Evolutionary conservation across 2,797 vertebrate species (phyloP).

Genomic region (Muraenolepis orangiensis): DNA sequence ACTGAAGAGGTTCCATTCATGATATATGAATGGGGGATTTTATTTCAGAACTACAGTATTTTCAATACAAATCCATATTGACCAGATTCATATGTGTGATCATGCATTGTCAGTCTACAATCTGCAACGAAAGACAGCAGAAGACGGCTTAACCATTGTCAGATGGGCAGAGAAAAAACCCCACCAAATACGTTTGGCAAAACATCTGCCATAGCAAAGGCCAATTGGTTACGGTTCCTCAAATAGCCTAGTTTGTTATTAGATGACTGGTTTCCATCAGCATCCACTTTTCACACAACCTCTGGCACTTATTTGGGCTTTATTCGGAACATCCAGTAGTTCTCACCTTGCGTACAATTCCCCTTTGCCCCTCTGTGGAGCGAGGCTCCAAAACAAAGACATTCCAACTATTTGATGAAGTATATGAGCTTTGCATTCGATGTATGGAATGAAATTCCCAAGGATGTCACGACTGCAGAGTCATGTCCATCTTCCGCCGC

Average conservation of each 20-base stretch:
- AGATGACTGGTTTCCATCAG: neutral
- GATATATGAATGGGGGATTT: too few relatives aligned
- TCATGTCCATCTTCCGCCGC: too few relatives aligned
- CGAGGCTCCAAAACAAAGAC: neutral
- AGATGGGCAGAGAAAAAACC: neutral
- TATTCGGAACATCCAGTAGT: neutral
- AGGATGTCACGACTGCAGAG: too few relatives aligned
- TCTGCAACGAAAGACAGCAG: neutral
- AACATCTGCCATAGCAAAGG: neutral
- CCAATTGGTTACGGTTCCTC: neutral
- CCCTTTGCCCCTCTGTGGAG: neutral
- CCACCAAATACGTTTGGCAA: neutral
- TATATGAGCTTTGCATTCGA: too few relatives aligned
- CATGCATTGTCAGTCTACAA: neutral
- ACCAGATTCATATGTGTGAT: neutral
- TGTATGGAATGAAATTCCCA: too few relatives aligned
- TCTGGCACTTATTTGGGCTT: neutral
- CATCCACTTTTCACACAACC: too few relatives aligned
- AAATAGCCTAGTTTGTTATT: neutral
- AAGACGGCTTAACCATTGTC: constrained; percentile 12
- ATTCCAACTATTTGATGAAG: neutral
- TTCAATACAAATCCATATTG: neutral
- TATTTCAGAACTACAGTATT: neutral
- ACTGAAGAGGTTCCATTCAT: too few relatives aligned
- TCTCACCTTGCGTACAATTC: neutral